A percentile compares a stretch with the other conserved stretches of the same genome.
Evolutionary conservation across 2,113 vertebrate species (phyloP).

Genomic region (Oncorhynchus keta): DNA sequence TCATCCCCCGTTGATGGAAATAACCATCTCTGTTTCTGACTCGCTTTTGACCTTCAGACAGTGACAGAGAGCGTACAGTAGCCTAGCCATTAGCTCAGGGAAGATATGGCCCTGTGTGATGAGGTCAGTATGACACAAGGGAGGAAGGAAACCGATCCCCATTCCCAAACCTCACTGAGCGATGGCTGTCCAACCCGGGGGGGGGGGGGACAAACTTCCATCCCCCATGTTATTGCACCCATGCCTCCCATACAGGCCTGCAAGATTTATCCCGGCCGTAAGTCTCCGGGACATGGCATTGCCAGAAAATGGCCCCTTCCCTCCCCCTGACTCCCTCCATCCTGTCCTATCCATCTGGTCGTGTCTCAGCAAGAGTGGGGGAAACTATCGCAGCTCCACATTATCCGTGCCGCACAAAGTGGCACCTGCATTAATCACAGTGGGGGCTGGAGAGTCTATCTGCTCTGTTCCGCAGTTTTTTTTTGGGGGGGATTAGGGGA

Average conservation of each 20-base stretch:
- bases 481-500: background rate
- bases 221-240: constrained; percentile 40
- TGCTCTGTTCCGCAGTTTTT: background rate
- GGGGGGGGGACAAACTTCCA: constrained; percentile 43
- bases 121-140: too few species aligned
- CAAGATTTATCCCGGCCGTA: constrained; percentile 35
- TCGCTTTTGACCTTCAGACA: too few species aligned
- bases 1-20: too few species aligned
- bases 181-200: constrained; percentile 33
- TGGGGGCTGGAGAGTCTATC: constrained; percentile 11
- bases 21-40: too few species aligned
- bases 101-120: background rate
- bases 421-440: constrained; percentile 34
- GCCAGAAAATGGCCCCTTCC: background rate
- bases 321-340: constrained; percentile 17
- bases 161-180: constrained; percentile 3
- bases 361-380: background rate
- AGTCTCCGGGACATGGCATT: constrained; percentile 5
- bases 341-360: constrained; percentile 7
- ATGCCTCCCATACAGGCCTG: constrained; percentile 24
- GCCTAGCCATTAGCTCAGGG: too few species aligned
- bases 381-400: background rate
- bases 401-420: constrained; percentile 7
- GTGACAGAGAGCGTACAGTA: too few species aligned
- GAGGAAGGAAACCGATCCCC: too few species aligned